Evolutionary conservation across 2,888 invertebrate genomes (phyloP), one percentile per base, ranked within the genome.

Genomic region (Erannis defoliaria): DNA sequence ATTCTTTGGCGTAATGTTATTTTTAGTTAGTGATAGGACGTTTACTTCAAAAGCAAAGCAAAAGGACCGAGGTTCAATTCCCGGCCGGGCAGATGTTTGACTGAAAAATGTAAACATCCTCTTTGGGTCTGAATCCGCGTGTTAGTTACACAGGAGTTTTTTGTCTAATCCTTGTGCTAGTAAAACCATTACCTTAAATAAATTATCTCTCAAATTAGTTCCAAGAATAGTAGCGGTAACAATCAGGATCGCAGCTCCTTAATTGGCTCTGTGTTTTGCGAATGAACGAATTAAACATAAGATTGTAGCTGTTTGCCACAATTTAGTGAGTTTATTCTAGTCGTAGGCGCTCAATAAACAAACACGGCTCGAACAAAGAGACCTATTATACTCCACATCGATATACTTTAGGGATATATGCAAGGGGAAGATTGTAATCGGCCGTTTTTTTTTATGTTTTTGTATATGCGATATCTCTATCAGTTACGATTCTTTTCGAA

Each of bases 191-290:
- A 10, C 10, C 35, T 38, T 16, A 35, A 26, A 49, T 29, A 29
- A 29, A 46, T 29, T 14, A 18, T 18, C 31, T 6, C 19, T n/a
- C 1, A 19, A 38, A 51, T 38, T 51, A 51, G 26, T 38, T 51
- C 26, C 6, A 5, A 12, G 35, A 49, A 49, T 23, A 49, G 21
- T 19, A 21, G 21, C 49, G 14, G 29, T 23, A 33, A 49, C 35
- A 38, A 23, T 50, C 50, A 38, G 38, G 18, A 49, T 26, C 16
- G 16, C 19, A 16, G 50, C 10, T 50, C 10, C 38, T 38, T 50
- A 50, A 50, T 50, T 50, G 26, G 37, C 50, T 50, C 50, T 23
- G 38, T 50, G 50, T 50, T 50, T 50, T 26, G 50, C 26, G 50
- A 50, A 26, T 26, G 49, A 26, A 26, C 50, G 37, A 50, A 50